Conservation (phyloP, 1,140 invertebrate genomes). For the Drosophila kohkoa region DNA sequence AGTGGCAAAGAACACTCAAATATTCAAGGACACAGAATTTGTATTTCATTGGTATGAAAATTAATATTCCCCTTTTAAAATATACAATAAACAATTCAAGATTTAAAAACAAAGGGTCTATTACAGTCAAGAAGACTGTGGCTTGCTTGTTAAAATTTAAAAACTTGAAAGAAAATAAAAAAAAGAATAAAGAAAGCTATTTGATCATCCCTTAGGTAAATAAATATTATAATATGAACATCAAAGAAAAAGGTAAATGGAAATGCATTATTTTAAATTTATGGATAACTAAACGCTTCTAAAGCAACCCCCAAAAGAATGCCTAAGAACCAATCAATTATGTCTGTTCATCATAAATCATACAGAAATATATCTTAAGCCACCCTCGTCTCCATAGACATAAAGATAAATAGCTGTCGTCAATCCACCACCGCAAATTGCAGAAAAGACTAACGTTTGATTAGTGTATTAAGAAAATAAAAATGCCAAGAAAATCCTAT, state of each 20-base stretch:
- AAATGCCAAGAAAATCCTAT: not conserved
- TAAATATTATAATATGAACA: not conserved
- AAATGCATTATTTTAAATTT: too few relatives aligned
- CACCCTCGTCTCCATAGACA: not conserved
- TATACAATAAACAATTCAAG: too few relatives aligned
- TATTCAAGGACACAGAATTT: too few relatives aligned
- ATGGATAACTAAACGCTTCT: not conserved
- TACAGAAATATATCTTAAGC: not conserved
- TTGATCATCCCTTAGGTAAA: too few relatives aligned
- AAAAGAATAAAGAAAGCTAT: too few relatives aligned
- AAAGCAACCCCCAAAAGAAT: not conserved
- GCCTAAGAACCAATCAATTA: not conserved
- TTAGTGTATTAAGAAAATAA: not conserved
- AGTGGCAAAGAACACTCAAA: too few relatives aligned
- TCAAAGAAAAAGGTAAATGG: not conserved
- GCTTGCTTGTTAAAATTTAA: too few relatives aligned
- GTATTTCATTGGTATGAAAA: too few relatives aligned
- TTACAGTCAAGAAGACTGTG: too few relatives aligned
- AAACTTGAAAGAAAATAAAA: too few relatives aligned
- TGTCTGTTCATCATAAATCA: not conserved
- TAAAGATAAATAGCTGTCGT: not conserved
- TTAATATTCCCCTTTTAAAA: too few relatives aligned
- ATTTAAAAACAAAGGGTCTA: too few relatives aligned
- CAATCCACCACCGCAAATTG: not conserved
- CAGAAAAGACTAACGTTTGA: not conserved